Evolutionary conservation across 92 coral and sea anemone species (phyloP), one percentile per base, ranked within the genome.

Genomic region (Epizoanthus fatuus): DNA sequence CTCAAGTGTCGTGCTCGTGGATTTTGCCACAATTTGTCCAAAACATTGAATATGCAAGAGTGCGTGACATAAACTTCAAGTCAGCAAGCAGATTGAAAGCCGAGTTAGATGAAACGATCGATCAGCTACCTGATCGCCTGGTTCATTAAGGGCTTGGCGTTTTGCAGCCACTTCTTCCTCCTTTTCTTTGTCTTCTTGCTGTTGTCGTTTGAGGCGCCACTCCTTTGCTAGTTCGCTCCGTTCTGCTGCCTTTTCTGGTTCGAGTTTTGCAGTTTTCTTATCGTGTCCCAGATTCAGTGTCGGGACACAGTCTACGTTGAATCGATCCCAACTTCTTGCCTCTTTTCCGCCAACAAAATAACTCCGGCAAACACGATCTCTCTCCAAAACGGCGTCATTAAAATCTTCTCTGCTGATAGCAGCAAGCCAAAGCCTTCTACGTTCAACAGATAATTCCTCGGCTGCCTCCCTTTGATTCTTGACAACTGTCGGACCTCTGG

Each of bases 221-320:
- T 13, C 70, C 22, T 54, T 83, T 69, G 57, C 75, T 72, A 71
- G 39, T 22, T 70, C 69, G 62, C 64, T 67, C 20, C 49, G 60
- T 72, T 66, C 52, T 19, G 74, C 76, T 57, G 87, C 87, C 19
- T 72, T 83, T 10, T 72, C 81, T 60, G 45, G 71, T 15, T 68
- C 67, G 20, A 14, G 79, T 54, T 83, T 54, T 55, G 37, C 2
- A 12, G 49, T 63, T 3, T 3, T 38, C 19, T 67, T 81, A 11
- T 69, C 44, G 64, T 81, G 79, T 25, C 86, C 79, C 38, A 81
- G 66, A 16, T 83, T 57, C 35, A 83, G 63, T 4, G 81, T 40
- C 16, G 81, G 87, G 32, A 72, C 60, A 74, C 80, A 84, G 80
- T 84, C 81, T 4, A 84, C 87, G 72, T 71, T 72, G 25, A 20